phyloP scores from a whole-genome alignment of 1,140 invertebrate genomes.

The Dreissena polymorpha region DNA sequence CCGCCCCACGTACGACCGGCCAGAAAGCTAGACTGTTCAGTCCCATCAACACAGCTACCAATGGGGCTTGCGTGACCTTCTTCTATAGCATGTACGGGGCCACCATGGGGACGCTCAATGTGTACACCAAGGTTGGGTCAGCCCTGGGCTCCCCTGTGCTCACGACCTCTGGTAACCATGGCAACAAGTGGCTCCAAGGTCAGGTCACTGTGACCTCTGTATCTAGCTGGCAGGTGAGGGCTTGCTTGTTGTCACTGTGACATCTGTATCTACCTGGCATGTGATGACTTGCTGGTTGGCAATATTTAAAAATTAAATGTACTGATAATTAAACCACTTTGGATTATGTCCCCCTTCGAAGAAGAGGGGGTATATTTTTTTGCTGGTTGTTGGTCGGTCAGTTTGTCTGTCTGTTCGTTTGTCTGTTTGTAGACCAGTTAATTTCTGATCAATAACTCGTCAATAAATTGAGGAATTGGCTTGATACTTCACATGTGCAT shows the following conservation, averaged over 20 bases:
- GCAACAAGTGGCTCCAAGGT: conserved; percentile 69
- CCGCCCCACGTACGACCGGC: conserved; percentile 59
- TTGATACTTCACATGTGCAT: too few species aligned
- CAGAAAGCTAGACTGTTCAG: conserved; percentile 67
- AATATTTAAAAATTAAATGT: too few species aligned
- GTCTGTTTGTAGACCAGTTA: too few species aligned
- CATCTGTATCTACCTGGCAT: conserved; percentile 58
- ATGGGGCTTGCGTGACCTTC: conserved; percentile 67
- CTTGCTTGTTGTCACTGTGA: conserved; percentile 59
- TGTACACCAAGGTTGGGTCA: conserved; percentile 57
- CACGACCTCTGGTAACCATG: conserved; percentile 69
- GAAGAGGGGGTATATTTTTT: too few species aligned
- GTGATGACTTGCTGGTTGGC: conserved; percentile 37
- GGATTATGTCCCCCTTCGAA: too few species aligned
- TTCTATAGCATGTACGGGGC: conserved; percentile 75
- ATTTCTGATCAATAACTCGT: too few species aligned
- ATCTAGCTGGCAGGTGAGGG: conserved; percentile 62
- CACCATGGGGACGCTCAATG: conserved; percentile 67
- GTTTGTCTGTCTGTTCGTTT: too few species aligned
- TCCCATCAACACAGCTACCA: conserved; percentile 54
- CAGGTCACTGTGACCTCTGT: conserved; percentile 64
- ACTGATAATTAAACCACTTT: too few species aligned
- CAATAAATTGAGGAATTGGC: too few species aligned
- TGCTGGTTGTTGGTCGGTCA: too few species aligned
- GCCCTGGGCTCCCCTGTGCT: conserved; percentile 61